Evolutionary conservation across 2,888 invertebrate genomes (phyloP), one percentile per base, ranked within the genome.

Genomic region (Thyatira batis): DNA sequence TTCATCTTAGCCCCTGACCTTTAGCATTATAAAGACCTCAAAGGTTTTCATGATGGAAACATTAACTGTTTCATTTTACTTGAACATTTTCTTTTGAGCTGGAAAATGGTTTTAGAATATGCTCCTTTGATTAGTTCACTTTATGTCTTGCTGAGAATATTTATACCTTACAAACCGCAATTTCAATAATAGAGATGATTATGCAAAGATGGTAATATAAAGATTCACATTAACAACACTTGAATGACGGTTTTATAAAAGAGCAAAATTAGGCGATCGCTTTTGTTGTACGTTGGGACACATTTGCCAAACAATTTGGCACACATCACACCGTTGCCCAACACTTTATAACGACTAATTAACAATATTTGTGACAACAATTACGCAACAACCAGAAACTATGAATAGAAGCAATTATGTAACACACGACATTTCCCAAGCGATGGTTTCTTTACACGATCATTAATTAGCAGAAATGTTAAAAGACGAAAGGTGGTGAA

Each of bases 401-500:
- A 48, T 28, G 27, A 48, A 48, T 48, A 48, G 17, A 27, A 48
- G 17, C 49, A 11, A 58, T 59, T 65, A 57, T 62, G 48, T 55
- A 65, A 72, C 60, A 49, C 59, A 54, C 52, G 57, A 39, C 39
- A 39, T 39, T 62, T 62, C 54, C 55, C 50, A 56, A 54, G 58
- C 50, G 57, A 54, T 54, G 52, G 54, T 64, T 56, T 66, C 64
- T 76, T 73, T 69, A 68, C 73, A 69, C 67, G 76, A 66, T 75
- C 76, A 82, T 85, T 85, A 87, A 87, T 87, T 87, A 87, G 75
- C 77, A 65, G 69, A 78, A 78, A 79, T 76, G 78, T 79, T 80
- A 71, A 60, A 58, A 53, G 69, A 67, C 49, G 49, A 55, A 69
- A 66, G 63, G 70, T 71, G 79, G 87, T 84, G 87, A 89, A 88